Evolutionary conservation across 2,113 vertebrate species (phyloP).

Genomic region (Caranx melampygus): DNA sequence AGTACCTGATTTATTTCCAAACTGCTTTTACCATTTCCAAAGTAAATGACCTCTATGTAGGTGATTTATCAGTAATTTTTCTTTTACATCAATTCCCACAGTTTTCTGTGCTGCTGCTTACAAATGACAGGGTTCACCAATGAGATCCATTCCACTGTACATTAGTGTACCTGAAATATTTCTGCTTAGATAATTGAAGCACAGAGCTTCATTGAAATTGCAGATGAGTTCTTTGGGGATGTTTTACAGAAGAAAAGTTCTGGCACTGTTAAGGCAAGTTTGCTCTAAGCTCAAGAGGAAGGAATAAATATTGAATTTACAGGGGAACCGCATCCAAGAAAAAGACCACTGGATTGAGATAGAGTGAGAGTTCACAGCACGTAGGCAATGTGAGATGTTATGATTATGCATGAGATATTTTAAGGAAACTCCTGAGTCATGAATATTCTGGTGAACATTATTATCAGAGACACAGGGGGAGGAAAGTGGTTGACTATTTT

Average conservation of each 20-base stretch:
- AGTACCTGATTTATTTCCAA: too few species aligned
- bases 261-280: conserved; percentile 27
- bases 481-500: neutral
- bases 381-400: conserved; percentile 1
- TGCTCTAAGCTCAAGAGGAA: conserved; percentile 31
- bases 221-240: conserved; percentile 44
- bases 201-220: conserved; percentile 50
- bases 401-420: conserved; percentile 1
- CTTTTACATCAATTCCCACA: neutral
- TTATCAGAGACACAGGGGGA: conserved; percentile 14
- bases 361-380: conserved; percentile 8
- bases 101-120: neutral
- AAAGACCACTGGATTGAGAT: conserved; percentile 29
- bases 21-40: too few species aligned
- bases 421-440: conserved; percentile 8
- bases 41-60: neutral
- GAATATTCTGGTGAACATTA: conserved; percentile 8
- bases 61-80: neutral
- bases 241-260: conserved; percentile 33
- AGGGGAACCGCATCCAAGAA: conserved; percentile 23
- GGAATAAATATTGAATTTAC: conserved; percentile 42
- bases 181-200: conserved; percentile 34
- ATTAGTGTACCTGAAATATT: neutral
- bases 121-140: conserved; percentile 12
- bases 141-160: neutral